Evolutionary conservation across 2,888 invertebrate species (phyloP).

Genomic region (Plagodis dolabraria): DNA sequence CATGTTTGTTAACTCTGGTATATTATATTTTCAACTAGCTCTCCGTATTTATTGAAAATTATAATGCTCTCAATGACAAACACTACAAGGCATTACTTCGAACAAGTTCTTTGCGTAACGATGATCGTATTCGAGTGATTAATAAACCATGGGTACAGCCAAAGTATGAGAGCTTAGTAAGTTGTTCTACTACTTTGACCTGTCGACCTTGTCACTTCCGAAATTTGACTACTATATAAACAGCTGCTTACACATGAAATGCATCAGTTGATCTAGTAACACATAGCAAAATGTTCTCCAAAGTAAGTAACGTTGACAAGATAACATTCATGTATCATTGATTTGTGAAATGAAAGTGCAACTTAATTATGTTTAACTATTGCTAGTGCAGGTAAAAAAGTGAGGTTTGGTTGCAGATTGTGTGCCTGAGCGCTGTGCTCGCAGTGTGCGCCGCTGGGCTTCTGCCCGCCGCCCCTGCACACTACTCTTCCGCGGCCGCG

Average conservation of each 20-base stretch:
- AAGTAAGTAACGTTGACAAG: constrained; percentile 58
- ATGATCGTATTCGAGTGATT: constrained; percentile 10
- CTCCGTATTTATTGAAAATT: neutral
- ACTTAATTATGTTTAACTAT: neutral
- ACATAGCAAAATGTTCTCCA: constrained; percentile 67
- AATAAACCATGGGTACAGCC: constrained; percentile 5
- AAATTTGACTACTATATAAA: constrained; percentile 63
- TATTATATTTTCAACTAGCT: too few relatives aligned
- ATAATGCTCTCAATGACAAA: neutral
- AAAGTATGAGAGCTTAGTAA: constrained; percentile 20
- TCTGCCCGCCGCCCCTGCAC: constrained; percentile 64
- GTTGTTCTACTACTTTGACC: constrained; percentile 47
- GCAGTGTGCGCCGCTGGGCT: constrained; percentile 71
- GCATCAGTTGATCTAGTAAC: constrained; percentile 60
- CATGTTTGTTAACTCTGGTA: too few relatives aligned
- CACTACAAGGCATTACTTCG: neutral
- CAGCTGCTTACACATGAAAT: constrained; percentile 47
- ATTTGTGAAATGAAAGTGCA: neutral
- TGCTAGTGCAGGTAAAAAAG: constrained; percentile 5
- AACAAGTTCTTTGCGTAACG: constrained; percentile 12
- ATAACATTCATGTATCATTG: too few relatives aligned
- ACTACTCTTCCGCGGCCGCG: constrained; percentile 69
- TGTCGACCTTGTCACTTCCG: constrained; percentile 65
- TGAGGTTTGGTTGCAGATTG: constrained; percentile 53
- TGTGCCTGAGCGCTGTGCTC: constrained; percentile 67